Percentiles rank a stretch among this genome's conserved stretches.
Evolutionary conservation across 1,140 invertebrate genomes (phyloP).

Genomic region (Drosophila jambulina): DNA sequence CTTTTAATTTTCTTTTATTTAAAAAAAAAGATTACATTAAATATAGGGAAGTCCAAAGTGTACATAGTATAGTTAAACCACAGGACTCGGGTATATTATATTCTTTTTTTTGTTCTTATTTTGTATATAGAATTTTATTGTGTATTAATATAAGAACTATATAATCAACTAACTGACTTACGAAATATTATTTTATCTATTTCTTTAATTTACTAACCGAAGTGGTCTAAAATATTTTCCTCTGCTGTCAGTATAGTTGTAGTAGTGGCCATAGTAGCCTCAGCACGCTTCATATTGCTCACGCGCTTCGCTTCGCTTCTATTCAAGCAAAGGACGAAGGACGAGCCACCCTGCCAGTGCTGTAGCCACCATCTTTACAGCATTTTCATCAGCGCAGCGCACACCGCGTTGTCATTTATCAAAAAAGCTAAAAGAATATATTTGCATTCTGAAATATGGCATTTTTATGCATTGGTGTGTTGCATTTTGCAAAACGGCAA

Average conservation of each 20-base stretch:
- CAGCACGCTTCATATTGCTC: constrained; percentile 78
- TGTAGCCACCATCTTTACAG: constrained; percentile 15
- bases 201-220: neutral
- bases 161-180: neutral
- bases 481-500: constrained; percentile 69
- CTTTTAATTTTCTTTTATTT: neutral
- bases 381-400: constrained; percentile 76
- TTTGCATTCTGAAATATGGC: constrained; percentile 83
- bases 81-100: too few species aligned
- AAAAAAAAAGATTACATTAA: neutral
- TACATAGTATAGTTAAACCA: too few species aligned
- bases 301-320: constrained; percentile 49
- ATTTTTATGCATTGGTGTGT: constrained; percentile 83
- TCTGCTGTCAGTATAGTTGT: constrained; percentile 2
- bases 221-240: too few species aligned
- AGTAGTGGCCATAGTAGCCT: constrained; percentile 39
- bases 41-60: too few species aligned
- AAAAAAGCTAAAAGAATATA: constrained; percentile 84
- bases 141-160: too few species aligned
- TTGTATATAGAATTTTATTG: too few species aligned
- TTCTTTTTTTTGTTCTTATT: too few species aligned
- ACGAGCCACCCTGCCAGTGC: constrained; percentile 7
- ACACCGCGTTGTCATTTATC: constrained; percentile 81
- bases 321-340: constrained; percentile 49
- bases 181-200: neutral